These are phyloP conservation scores for Colostygia pectinataria DNA, from an alignment of 2,888 invertebrate genomes.

Conservation along the genomic window DNA sequence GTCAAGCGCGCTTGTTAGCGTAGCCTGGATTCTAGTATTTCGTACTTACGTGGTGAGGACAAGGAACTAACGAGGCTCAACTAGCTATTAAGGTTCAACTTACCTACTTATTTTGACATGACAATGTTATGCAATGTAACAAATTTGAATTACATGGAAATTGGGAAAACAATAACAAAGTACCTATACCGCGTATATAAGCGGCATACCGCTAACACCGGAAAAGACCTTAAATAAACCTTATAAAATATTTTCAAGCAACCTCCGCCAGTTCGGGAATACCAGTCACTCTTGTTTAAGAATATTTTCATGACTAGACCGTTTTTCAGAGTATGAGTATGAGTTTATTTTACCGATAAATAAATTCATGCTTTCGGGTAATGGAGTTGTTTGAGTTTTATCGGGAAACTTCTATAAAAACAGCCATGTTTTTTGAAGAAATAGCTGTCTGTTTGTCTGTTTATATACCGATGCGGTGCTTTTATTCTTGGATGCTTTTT, in stretches of 20 bases:
- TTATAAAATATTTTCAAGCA: not conserved
- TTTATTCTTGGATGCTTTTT: no score
- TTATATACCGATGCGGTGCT: no score
- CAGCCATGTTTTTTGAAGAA: no score
- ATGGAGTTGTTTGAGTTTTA: not conserved
- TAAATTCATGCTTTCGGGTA: not conserved
- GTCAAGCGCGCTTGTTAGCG: slow-evolving; percentile 8
- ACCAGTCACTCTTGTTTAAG: not conserved
- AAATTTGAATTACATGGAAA: no score
- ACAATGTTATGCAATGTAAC: no score
- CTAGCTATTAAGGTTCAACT: not conserved
- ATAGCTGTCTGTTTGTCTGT: no score
- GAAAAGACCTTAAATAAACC: no score
- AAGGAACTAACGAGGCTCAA: slow-evolving; percentile 11
- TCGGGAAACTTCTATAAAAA: no score
- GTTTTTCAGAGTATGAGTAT: not conserved
- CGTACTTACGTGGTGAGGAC: slow-evolving; percentile 1
- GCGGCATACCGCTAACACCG: no score
- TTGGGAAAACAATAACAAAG: no score
- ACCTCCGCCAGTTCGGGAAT: not conserved
- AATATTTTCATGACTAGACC: slow-evolving; percentile 4
- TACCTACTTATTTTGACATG: no score
- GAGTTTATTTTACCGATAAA: not conserved
- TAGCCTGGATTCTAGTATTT: slow-evolving; percentile 5
- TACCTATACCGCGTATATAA: no score